Evolutionary conservation across 2,888 invertebrate species (phyloP), one percentile per base, ranked within the genome.

Genomic region (Drosophila vallismaia): DNA sequence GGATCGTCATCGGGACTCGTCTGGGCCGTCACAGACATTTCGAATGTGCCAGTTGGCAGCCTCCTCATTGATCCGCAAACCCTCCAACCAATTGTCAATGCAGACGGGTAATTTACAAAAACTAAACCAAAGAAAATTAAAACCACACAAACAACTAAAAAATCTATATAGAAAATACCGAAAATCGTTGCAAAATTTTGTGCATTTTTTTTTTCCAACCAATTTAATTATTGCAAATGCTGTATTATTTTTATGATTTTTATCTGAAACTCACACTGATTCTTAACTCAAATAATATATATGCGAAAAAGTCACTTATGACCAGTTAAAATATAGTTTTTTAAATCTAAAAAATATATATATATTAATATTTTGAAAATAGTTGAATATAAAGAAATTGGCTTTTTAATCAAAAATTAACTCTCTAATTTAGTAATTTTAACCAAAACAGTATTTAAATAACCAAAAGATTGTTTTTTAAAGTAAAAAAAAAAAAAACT

Each of bases 21-120:
- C 90, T 98, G 97, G 97, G 97, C 97, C 53, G 96, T 97, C 55
- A 96, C 96, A 33, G 96, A 96, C 92, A 94, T 97, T 91, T 94
- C 95, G 44, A 94, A 95, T 75, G 97, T 98, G 69, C 97, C 97
- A 53, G 93, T 95, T 59, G 98, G 98, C 69, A 97, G 97, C 81
- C 93, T 97, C 83, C 95, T 98, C 84, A 96, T 98, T 90, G 96
- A 98, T 91, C 97, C 97, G 26, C 91, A 92, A 89, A 92, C 92
- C 87, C 90, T 92, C 79, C 91, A 92, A 89, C 92, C 92, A 88
- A 91, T 92, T 88, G 90, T 92, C 88, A 92, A 92, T 90, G 90
- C 91, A 90, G 92, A 92, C 90, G 92, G 92, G 92, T 92, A 92
- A 92, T 90, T 91, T 90, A 88, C 85, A 88, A 86, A 84, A 88